These are phyloP conservation scores for Prionace glauca DNA, from an alignment of 2,797 vertebrate species.

Conservation along the genomic window DNA sequence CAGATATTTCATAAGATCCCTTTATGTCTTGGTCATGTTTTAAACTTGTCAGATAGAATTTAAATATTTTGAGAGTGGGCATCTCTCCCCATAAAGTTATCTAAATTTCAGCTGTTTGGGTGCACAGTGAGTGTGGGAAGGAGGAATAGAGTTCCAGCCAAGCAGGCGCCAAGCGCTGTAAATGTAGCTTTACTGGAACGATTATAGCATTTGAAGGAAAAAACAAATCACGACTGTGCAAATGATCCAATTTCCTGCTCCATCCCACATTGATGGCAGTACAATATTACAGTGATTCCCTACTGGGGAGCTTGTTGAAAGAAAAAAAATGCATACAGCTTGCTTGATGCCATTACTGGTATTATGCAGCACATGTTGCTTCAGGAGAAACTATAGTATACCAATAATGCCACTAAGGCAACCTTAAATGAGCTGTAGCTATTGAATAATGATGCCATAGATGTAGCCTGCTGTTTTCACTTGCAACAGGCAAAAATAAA, in stretches of 20 bases:
- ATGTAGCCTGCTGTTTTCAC: neutral
- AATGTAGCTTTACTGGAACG: neutral
- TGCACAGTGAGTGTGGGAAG: neutral
- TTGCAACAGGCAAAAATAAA: constrained; percentile 16
- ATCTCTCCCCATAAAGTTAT: neutral
- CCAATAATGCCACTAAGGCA: neutral
- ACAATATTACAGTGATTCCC: neutral
- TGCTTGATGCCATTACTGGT: neutral
- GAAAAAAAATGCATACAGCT: neutral
- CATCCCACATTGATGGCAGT: neutral
- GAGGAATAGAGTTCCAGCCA: neutral
- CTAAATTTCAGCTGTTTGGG: neutral
- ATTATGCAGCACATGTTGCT: neutral
- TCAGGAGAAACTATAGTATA: neutral
- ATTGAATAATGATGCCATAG: constrained; percentile 5
- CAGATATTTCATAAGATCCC: neutral
- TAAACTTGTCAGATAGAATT: neutral
- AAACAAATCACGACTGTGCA: neutral
- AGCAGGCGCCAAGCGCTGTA: no score
- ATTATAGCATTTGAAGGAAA: neutral
- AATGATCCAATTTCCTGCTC: constrained; percentile 10
- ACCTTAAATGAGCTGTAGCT: neutral
- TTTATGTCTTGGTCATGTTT: neutral
- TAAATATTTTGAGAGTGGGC: neutral
- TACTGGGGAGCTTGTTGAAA: neutral